Conservation (phyloP, 1,140 invertebrate genomes). For the Scaptomyza graminum region DNA sequence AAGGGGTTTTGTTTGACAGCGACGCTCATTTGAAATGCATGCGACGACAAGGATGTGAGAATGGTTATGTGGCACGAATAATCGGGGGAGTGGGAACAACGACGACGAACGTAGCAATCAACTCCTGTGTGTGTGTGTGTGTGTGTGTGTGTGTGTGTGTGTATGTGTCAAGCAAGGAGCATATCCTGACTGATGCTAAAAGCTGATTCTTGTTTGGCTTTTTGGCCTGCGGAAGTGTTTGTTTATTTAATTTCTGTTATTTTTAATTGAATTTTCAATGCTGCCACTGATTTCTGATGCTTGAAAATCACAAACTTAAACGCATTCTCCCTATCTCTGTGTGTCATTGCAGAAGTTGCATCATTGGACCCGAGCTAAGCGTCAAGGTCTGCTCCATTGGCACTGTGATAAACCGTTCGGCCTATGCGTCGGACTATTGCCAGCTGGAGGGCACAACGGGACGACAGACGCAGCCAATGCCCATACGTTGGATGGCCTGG, state of each 20-base stretch:
- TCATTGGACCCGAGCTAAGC: constrained; percentile 90
- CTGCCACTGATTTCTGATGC: constrained; percentile 45
- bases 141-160: constrained; percentile 39
- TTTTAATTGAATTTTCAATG: constrained; percentile 79
- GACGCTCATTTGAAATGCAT: constrained; percentile 70
- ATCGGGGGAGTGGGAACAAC: neutral
- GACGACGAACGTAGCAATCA: constrained; percentile 57
- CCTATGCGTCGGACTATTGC: constrained; percentile 90
- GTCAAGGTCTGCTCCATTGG: constrained; percentile 94
- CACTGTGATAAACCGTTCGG: constrained; percentile 86
- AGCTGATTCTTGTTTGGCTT: constrained; percentile 52
- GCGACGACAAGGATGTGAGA: constrained; percentile 38
- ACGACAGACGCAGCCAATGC: constrained; percentile 85
- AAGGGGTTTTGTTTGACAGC: constrained; percentile 33
- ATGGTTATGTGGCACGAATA: constrained; percentile 3
- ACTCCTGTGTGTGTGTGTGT: constrained; percentile 46
- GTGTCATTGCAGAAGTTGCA: constrained; percentile 89
- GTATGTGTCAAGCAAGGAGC: constrained; percentile 46
- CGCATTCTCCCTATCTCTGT: constrained; percentile 33
- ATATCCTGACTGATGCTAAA: constrained; percentile 45
- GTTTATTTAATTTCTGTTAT: constrained; percentile 78
- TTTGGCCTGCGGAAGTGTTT: constrained; percentile 71
- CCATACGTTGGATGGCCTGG: constrained; percentile 93
- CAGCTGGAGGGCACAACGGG: constrained; percentile 86
- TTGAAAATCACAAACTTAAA: constrained; percentile 17